These are phyloP conservation scores for Carposina sasakii DNA, from an alignment of 1,140 invertebrate species.

Conservation along the genomic window DNA sequence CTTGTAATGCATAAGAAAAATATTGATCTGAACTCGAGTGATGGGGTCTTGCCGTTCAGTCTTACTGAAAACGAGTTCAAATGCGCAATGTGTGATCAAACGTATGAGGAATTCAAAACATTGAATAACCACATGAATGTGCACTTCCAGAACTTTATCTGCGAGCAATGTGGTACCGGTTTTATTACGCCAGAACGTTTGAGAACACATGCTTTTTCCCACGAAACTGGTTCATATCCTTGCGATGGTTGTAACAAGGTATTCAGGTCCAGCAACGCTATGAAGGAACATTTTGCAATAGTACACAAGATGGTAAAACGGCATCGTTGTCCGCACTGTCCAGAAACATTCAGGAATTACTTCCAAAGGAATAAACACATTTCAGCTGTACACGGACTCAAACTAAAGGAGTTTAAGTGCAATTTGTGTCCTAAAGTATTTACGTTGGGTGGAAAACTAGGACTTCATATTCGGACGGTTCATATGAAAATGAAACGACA, in stretches of 20 bases:
- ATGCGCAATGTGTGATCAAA: constrained; percentile 61
- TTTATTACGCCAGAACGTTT: constrained; percentile 68
- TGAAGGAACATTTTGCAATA: constrained; percentile 51
- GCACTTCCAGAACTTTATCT: constrained; percentile 77
- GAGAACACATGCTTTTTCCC: constrained; percentile 56
- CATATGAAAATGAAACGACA: constrained; percentile 70
- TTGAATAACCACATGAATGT: constrained; percentile 65
- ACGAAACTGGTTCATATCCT: constrained; percentile 55
- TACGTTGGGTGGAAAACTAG: constrained; percentile 53
- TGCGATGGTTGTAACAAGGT: constrained; percentile 67
- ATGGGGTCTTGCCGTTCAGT: constrained; percentile 54
- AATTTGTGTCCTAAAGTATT: constrained; percentile 52
- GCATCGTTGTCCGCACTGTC: constrained; percentile 54
- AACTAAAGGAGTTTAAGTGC: constrained; percentile 61
- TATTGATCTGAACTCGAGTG: constrained; percentile 35
- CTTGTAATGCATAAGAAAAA: constrained; percentile 37
- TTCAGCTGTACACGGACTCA: constrained; percentile 44
- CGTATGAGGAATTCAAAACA: constrained; percentile 57
- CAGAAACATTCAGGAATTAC: constrained; percentile 56
- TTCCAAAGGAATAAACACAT: constrained; percentile 63
- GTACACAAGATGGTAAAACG: constrained; percentile 55
- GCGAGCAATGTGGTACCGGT: constrained; percentile 84
- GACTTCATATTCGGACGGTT: constrained; percentile 46
- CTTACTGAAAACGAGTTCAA: constrained; percentile 38
- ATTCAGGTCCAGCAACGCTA: constrained; percentile 51